Evolutionary conservation across 2,888 invertebrate species (phyloP), one percentile per base, ranked within the genome.

Genomic region (Meta bourneti): DNA sequence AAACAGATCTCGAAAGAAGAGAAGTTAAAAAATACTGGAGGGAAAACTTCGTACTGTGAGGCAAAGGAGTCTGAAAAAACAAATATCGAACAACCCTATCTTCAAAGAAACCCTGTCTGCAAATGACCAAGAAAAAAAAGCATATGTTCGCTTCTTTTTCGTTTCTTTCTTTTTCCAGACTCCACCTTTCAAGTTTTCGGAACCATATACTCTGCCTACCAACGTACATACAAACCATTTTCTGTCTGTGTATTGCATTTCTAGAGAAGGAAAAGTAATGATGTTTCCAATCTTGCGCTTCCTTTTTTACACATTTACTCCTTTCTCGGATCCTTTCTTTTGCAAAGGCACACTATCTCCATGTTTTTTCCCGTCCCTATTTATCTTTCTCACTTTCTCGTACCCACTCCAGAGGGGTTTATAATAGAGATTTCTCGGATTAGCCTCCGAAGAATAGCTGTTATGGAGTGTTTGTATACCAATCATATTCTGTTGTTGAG

Each of bases 351-450:
- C 49, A 72, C 75, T 82, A 82, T 89, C 89, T 82, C 71, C 20
- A 74, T 71, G 82, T 77, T 82, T 70, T 70, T 20, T 72, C 80
- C 72, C 16, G 13, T 11, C 20, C 7, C 61, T 78, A 78, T 89
- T 89, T 89, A 89, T 89, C 89, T 89, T 77, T 75, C 82, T 89
- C 89, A 82, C 82, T 89, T 82, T 89, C 82, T 48, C 72, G 72
- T 51, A 51, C 71, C 54, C 51, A 61, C 61, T 61, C 13, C 54
- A n/a, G 78, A 83, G 83, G 61, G 89, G 78, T 89, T 89, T 89
- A 89, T 89, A 89, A 89, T 89, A 89, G 83, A 89, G 83, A 84
- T 89, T 89, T 89, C 77, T 84, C n/a, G 89, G 89, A 89, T 89
- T 89, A 89, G 84, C 48, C 84, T n/a, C 34, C 6, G 54, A 61